These are phyloP conservation scores for Penaeus monodon DNA, from an alignment of 2,888 invertebrate species.

Conservation along the genomic window DNA sequence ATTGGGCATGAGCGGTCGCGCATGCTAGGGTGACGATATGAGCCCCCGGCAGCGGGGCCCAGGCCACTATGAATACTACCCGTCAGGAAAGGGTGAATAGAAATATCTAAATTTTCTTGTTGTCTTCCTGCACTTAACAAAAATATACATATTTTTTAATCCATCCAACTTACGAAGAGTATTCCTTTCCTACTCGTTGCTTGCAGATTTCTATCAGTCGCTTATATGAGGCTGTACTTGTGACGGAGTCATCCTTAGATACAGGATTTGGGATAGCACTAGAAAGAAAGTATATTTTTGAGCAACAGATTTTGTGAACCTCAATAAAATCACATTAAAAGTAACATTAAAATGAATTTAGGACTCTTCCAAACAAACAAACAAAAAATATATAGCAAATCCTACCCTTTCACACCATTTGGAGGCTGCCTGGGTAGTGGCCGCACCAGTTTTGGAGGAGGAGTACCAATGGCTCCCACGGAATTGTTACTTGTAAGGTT, in stretches of 20 bases:
- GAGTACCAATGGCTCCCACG: constrained; percentile 38
- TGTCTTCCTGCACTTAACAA: no score
- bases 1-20: no score
- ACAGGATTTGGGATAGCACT: constrained; percentile 17
- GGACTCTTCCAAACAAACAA: background rate
- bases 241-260: constrained; percentile 38
- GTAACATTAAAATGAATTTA: background rate
- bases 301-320: background rate
- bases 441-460: constrained; percentile 50
- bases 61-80: no score
- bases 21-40: no score
- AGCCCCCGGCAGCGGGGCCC: no score
- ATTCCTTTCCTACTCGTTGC: constrained; percentile 55
- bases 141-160: no score
- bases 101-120: no score
- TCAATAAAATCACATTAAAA: no score
- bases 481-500: constrained; percentile 38
- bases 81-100: no score
- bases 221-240: constrained; percentile 45
- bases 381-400: background rate
- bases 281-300: constrained; percentile 1
- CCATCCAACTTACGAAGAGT: constrained; percentile 44
- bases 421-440: constrained; percentile 35
- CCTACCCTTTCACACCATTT: constrained; percentile 7
- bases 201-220: constrained; percentile 55